These are phyloP conservation scores for Camponotus pennsylvanicus DNA, from an alignment of 1,140 invertebrate genomes.

Conservation along the genomic window DNA sequence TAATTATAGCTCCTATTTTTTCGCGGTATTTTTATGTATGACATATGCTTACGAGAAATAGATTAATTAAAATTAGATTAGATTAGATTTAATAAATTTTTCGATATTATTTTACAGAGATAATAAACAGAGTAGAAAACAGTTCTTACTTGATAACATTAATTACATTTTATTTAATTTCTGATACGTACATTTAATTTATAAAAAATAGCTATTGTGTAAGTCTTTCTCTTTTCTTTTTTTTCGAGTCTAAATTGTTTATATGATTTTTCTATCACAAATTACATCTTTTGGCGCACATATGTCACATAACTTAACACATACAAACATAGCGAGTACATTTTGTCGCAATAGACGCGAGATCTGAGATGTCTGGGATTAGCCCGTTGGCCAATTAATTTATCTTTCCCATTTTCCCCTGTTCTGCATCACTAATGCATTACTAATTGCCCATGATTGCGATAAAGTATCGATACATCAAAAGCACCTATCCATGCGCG, in stretches of 20 bases:
- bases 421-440: constrained; percentile 22
- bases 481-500: constrained; percentile 12
- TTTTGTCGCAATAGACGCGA: constrained; percentile 29
- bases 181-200: neutral
- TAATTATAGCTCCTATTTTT: neutral
- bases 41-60: no score
- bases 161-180: neutral
- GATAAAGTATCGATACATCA: constrained; percentile 69
- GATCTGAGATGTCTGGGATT: constrained; percentile 40
- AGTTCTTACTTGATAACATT: neutral
- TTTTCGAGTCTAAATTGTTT: neutral
- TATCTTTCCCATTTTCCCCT: constrained; percentile 52
- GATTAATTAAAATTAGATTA: no score
- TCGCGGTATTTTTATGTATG: neutral
- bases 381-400: constrained; percentile 65
- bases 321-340: neutral
- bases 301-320: neutral
- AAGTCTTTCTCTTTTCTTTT: no score
- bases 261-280: constrained; percentile 20
- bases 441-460: constrained; percentile 73
- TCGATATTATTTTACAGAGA: neutral
- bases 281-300: neutral
- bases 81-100: neutral
- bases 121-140: neutral
- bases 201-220: neutral